Conservation (phyloP, 2,888 invertebrate genomes). For the Euplexia lucipara region DNA sequence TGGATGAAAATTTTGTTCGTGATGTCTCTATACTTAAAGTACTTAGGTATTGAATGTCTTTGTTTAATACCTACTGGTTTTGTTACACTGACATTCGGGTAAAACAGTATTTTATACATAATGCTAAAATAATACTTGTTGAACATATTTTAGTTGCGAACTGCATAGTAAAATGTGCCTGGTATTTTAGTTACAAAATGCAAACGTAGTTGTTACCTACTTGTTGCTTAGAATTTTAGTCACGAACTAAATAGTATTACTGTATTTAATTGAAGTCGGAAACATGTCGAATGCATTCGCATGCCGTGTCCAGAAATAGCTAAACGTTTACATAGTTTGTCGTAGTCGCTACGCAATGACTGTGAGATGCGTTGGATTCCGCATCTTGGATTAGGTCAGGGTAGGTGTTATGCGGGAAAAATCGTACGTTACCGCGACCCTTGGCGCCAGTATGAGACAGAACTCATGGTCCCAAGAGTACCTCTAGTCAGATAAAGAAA, state of each 20-base stretch:
- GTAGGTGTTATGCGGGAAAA: neutral
- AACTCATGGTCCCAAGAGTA: no score
- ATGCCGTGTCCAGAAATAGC: constrained; percentile 39
- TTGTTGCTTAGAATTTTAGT: constrained; percentile 26
- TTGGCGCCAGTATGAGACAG: no score
- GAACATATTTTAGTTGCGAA: neutral
- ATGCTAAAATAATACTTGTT: neutral
- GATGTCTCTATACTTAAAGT: no score
- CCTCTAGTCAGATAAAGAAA: no score
- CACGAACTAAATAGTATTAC: constrained; percentile 38
- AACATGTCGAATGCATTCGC: constrained; percentile 29
- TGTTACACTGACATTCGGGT: no score
- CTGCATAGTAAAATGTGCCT: neutral
- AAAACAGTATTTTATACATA: no score
- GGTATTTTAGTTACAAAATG: neutral
- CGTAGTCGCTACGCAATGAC: neutral
- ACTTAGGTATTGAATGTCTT: no score
- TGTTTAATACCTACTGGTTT: no score
- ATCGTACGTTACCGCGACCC: no score
- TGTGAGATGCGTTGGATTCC: constrained; percentile 22
- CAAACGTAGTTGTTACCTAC: neutral
- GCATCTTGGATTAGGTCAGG: neutral
- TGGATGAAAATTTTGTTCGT: no score
- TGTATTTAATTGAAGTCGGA: constrained; percentile 21
- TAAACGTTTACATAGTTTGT: constrained; percentile 12